Evolutionary conservation across 2,797 vertebrate genomes (phyloP), one percentile per base, ranked within the genome.

Genomic region (Parauchenoglanis punctatus): DNA sequence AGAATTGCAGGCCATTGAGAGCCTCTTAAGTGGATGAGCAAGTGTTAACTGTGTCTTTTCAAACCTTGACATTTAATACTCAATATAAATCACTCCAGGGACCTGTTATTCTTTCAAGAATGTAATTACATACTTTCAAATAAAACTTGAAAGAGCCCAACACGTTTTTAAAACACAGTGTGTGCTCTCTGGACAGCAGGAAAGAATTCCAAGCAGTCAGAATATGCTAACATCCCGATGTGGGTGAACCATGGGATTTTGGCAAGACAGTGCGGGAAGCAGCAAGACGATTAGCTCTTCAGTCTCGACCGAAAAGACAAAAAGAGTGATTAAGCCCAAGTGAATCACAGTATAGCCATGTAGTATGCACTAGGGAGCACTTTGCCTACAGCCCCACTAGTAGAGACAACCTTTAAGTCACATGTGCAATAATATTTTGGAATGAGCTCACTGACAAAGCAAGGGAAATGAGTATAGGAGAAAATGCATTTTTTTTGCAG

Each of bases 71-170:
- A 97, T 97, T 97, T 97, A 98, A 99, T 98, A 97, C 97, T 95
- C 94, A 95, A 95, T 96, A 96, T 98, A 98, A 99, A 98, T 99
- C 97, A 97, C 96, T 94, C 94, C 92, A 89, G 95, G 94, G 96
- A 97, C 96, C 97, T 96, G 96, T 97, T 98, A 97, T 97, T 97
- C 97, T 96, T 97, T 95, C 96, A 98, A 98, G 97, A 99, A 99
- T 99, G 98, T 96, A 98, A 98, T 98, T 98, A 98, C 97, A 98
- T 97, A 97, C 97, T 97, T 97, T 99, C 97, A 98, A 99, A 99
- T 98, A 98, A 99, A 99, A 99, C 97, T 97, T 99, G 97, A 98
- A 99, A 99, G 97, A 95, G 95, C 93, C 95, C 97, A 97, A 97
- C 97, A 97, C 97, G 97, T 98, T 81, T 99, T 98, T 98, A 98